phyloP scores from a whole-genome alignment of 2,888 invertebrate species.

The Maniola hyperantus region DNA sequence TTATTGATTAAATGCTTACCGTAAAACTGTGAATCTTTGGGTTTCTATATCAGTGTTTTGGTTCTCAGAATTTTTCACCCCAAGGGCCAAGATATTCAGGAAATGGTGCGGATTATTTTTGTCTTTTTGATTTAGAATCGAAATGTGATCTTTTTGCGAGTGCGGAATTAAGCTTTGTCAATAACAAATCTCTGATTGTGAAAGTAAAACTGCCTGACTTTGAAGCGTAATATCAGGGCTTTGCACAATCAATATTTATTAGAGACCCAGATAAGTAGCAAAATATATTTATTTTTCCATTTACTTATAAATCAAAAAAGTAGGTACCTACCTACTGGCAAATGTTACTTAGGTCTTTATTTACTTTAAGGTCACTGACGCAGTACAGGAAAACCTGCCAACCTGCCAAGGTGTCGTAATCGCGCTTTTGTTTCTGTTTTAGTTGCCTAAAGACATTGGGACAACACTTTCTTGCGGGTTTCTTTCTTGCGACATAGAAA shows the following conservation, averaged over 20 bases:
- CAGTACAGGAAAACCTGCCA: too few relatives aligned
- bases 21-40: neutral
- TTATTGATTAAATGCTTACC: too few relatives aligned
- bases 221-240: constrained; percentile 4
- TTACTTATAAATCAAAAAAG: too few relatives aligned
- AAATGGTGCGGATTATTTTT: constrained; percentile 23
- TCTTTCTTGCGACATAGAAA: neutral
- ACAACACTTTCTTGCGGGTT: neutral
- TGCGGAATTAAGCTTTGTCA: constrained; percentile 45
- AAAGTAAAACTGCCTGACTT: constrained; percentile 12
- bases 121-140: constrained; percentile 65
- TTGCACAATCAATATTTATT: constrained; percentile 4
- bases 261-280: neutral
- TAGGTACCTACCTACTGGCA: too few relatives aligned
- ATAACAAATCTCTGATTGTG: constrained; percentile 16
- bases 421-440: too few relatives aligned
- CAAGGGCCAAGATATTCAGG: neutral
- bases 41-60: neutral
- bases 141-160: constrained; percentile 72
- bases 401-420: too few relatives aligned
- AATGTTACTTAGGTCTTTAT: too few relatives aligned
- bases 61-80: neutral
- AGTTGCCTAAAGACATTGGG: neutral
- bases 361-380: too few relatives aligned
- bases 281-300: too few relatives aligned